Conservation (phyloP, 2,888 invertebrate species). For the Brachynemurus nebulosus region DNA sequence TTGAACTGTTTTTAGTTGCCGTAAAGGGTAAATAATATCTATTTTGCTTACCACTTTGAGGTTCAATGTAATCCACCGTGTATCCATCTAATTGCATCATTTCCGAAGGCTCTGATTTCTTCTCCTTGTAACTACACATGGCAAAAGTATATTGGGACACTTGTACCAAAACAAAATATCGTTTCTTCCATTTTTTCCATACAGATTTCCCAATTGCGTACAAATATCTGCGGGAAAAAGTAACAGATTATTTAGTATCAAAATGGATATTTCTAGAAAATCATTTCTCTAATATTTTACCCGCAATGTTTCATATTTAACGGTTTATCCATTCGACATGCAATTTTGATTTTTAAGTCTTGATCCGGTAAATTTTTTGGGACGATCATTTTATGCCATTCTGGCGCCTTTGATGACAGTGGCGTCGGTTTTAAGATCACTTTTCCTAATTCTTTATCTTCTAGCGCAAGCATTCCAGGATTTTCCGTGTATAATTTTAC, state of each 20-base stretch:
- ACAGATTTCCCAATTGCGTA: constrained; percentile 92
- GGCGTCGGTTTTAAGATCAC: constrained; percentile 78
- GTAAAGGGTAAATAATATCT: too few species aligned
- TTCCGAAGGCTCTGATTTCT: constrained; percentile 97
- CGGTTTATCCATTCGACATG: constrained; percentile 97
- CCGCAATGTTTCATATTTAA: constrained; percentile 99
- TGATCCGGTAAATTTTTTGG: constrained; percentile 92
- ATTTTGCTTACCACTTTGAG: constrained; percentile 64
- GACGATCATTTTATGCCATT: constrained; percentile 97
- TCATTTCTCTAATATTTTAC: constrained; percentile 33
- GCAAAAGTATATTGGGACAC: constrained; percentile 99
- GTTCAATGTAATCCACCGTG: constrained; percentile 97
- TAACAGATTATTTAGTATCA: not conserved
- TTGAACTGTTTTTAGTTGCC: too few species aligned
- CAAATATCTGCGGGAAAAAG: constrained; percentile 54
- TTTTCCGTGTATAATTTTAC: constrained; percentile 96
- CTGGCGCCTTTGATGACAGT: constrained; percentile 79
- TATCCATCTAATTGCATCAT: constrained; percentile 99
- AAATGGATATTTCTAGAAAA: not conserved
- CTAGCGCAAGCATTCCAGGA: constrained; percentile 92
- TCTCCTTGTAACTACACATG: constrained; percentile 98
- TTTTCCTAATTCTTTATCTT: constrained; percentile 97
- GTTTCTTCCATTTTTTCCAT: constrained; percentile 99
- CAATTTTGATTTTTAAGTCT: constrained; percentile 92
- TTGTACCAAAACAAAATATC: constrained; percentile 97